Evolutionary conservation across 2,797 vertebrate genomes (phyloP), one percentile per base, ranked within the genome.

Genomic region (Alouatta caraya): DNA sequence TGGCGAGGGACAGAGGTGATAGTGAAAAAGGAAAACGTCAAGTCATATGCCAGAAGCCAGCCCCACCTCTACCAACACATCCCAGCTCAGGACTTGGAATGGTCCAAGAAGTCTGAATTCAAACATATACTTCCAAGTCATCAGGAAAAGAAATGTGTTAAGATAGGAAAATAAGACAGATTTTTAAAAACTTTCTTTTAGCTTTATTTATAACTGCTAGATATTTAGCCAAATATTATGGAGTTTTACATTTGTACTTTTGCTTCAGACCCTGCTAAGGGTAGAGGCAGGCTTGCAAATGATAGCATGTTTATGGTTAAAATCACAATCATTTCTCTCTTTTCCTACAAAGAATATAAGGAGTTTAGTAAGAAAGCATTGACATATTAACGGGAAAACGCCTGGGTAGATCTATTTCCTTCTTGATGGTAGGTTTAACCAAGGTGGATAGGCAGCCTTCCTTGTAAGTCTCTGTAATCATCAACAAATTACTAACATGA

Each of bases 401-500:
- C 70, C 33, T 78, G 0, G 14, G 10, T 46, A 52, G 17, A 48
- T 59, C 24, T 46, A 1, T 17, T 6, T 14, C 33, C 37, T 90
- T 81, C 79, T 52, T 28, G 11, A 42, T 8, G 28, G 67, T 57
- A 28, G 48, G 61, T 88, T 55, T 50, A 46, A 59, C 19, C 50
- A 55, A 5, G 1, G 2, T 50, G 59, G 21, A 17, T 4, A 67
- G 28, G 8, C 50, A 64, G 39, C 15, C 76, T 93, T 37, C 52
- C 78, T 64, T 67, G 0, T 55, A 67, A 12, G 8, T 83, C 42
- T 87, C 75, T 5, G 13, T 78, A 92, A 94, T 75, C 61, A 42
- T 28, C 28, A 88, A 87, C 89, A 97, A 93, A 95, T 73, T 76
- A 80, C 61, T 96, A 96, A 93, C 90, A 90, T 72, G 75, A 97